Percentiles rank a stretch among this genome's conserved stretches.
These are phyloP conservation scores for Tipula helvola DNA, from an alignment of 2,888 invertebrate genomes.

Conservation along the genomic window DNA sequence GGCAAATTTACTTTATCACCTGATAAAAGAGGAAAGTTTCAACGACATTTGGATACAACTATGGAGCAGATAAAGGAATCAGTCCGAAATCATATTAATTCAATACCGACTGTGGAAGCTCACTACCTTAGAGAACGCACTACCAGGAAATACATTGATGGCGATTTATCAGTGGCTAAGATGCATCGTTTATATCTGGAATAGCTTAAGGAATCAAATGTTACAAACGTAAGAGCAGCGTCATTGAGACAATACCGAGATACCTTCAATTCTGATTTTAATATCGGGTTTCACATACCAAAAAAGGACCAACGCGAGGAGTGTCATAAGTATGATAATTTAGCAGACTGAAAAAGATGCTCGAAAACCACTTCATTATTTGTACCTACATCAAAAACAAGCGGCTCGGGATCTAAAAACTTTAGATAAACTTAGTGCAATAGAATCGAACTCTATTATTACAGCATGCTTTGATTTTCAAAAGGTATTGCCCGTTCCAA, in stretches of 20 bases:
- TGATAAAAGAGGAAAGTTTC: not conserved
- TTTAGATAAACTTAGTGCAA: not conserved
- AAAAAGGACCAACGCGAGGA: not conserved
- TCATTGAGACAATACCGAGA: not conserved
- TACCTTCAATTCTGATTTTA: not conserved
- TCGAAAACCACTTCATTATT: not conserved
- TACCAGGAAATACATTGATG: not conserved
- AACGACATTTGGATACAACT: not conserved
- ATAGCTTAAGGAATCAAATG: not conserved
- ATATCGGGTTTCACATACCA: not conserved
- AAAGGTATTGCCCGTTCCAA: not conserved
- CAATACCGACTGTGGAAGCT: not conserved
- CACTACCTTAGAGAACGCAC: not conserved
- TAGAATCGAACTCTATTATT: not conserved
- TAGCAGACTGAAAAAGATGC: not conserved
- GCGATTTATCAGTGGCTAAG: not conserved
- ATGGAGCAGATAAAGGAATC: not conserved
- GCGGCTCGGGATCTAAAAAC: not conserved
- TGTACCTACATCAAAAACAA: not conserved
- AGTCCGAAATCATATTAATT: not conserved
- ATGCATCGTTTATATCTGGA: not conserved
- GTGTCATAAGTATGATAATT: not conserved
- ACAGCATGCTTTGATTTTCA: not conserved
- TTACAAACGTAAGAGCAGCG: not conserved
- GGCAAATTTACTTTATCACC: not conserved